Evolutionary conservation across 1,140 invertebrate species (phyloP).

Genomic region (Venturia canescens): DNA sequence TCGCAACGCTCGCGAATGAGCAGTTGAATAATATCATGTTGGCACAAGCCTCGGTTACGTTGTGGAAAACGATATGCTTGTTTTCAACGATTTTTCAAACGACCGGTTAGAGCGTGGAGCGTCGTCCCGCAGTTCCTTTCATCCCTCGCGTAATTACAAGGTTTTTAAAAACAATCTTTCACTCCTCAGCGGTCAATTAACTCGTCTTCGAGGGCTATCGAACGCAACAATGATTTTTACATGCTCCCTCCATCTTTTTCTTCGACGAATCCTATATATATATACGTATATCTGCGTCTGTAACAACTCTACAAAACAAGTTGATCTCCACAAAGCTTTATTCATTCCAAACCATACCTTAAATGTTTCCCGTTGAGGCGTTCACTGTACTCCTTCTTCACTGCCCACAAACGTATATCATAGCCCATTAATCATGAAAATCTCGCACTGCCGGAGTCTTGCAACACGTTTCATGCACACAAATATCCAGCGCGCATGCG

Average conservation of each 20-base stretch:
- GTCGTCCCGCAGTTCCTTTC: too few relatives aligned
- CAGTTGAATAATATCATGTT: too few relatives aligned
- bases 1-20: too few relatives aligned
- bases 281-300: background rate
- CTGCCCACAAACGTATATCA: slow-evolving; percentile 23
- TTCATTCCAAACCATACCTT: slow-evolving; percentile 22
- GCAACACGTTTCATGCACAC: slow-evolving; percentile 12
- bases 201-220: background rate
- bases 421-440: slow-evolving; percentile 31
- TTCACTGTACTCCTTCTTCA: slow-evolving; percentile 21
- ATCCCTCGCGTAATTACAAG: too few relatives aligned
- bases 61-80: too few relatives aligned
- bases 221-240: background rate
- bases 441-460: slow-evolving; percentile 14
- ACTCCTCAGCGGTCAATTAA: background rate
- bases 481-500: too few relatives aligned
- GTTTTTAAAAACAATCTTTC: background rate
- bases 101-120: too few relatives aligned
- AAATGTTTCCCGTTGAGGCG: slow-evolving; percentile 16
- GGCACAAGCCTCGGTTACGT: too few relatives aligned
- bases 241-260: background rate
- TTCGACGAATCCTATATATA: background rate
- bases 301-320: background rate
- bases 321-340: background rate
- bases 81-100: too few relatives aligned